A percentile compares a stretch with the other conserved stretches of the same genome.
Conservation (phyloP, 2,797 vertebrate genomes). For the Molossus molossus region DNA sequence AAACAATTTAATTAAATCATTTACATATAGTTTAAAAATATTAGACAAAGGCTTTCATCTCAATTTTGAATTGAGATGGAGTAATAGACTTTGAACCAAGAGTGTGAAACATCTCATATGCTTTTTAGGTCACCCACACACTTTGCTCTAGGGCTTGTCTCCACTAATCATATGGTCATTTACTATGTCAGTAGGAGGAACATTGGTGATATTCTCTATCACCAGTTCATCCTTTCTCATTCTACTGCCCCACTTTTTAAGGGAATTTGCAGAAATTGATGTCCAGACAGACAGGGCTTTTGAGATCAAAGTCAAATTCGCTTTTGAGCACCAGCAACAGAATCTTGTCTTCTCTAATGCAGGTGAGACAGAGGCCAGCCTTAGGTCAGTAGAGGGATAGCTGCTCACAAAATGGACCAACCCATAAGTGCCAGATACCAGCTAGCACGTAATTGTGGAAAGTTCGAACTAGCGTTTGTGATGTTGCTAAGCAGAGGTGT, state of each 20-base stretch:
- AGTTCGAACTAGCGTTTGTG: conserved; percentile 32
- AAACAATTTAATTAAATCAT: neutral
- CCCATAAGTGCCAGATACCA: conserved; percentile 59
- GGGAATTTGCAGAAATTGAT: conserved; percentile 63
- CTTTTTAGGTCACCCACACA: neutral
- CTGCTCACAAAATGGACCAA: conserved; percentile 76
- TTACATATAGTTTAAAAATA: neutral
- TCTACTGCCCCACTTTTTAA: conserved; percentile 63
- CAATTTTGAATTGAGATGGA: neutral
- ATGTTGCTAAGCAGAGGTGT: conserved; percentile 76
- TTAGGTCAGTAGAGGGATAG: conserved; percentile 76
- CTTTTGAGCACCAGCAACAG: conserved; percentile 40
- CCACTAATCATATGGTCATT: neutral
- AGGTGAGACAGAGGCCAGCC: conserved; percentile 67
- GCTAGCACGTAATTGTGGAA: neutral
- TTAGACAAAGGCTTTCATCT: neutral
- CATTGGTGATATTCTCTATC: conserved; percentile 13
- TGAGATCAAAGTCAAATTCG: conserved; percentile 78
- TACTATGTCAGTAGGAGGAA: neutral
- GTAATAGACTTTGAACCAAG: neutral
- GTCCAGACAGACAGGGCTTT: conserved; percentile 29
- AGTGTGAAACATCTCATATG: neutral
- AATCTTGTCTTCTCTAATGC: conserved; percentile 78
- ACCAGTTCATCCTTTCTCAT: conserved; percentile 72
- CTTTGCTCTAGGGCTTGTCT: conserved; percentile 13